Conservation (phyloP, 2,113 vertebrate genomes). For the Andinoacara biseriatus region DNA sequence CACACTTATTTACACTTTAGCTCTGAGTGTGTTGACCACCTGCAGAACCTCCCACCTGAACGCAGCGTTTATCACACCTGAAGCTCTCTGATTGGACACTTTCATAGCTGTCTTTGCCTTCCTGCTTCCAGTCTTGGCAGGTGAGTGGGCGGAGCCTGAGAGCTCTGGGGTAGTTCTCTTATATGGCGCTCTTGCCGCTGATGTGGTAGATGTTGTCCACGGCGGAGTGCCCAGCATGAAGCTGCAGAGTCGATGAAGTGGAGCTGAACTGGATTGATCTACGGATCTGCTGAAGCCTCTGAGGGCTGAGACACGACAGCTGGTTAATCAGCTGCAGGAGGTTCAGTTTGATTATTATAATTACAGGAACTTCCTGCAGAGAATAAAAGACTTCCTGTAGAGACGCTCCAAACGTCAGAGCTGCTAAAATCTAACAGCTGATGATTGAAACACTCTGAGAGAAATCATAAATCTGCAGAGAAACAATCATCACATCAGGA, state of each 20-base stretch:
- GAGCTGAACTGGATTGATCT: not conserved
- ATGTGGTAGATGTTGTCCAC: conserved; percentile 51
- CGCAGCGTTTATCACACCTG: not conserved
- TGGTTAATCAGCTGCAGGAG: not conserved
- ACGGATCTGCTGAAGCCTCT: not conserved
- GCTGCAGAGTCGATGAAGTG: not conserved
- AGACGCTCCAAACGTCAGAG: accelerated
- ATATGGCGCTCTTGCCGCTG: not conserved
- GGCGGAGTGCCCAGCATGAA: not conserved
- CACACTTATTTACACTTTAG: not conserved
- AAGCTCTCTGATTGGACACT: not conserved
- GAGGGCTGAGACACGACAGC: conserved; percentile 31
- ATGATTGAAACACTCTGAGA: too few species aligned
- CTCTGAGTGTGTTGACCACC: not conserved
- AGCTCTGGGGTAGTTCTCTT: conserved; percentile 28
- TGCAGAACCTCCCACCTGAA: not conserved
- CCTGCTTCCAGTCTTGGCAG: not conserved
- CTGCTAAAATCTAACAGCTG: not conserved
- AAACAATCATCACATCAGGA: not conserved
- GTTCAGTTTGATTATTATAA: not conserved
- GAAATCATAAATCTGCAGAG: not conserved
- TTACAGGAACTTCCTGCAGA: not conserved
- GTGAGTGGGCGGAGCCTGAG: not conserved
- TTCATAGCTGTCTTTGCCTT: not conserved
- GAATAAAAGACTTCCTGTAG: not conserved